phyloP scores from a whole-genome alignment of 1,140 invertebrate species.

The Drosophila insularis region DNA sequence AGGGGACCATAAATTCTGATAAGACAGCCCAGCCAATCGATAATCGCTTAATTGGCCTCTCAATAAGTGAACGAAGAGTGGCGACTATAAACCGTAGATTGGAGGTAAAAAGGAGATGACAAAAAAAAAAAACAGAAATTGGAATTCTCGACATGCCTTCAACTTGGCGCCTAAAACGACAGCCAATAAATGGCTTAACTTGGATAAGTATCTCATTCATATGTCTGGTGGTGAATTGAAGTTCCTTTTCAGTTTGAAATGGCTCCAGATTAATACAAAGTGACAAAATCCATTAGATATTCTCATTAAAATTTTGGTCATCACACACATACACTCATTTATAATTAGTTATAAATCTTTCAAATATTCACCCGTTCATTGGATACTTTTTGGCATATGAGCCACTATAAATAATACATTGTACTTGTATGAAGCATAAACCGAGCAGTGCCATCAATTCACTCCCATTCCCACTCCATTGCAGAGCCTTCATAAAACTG shows the following conservation, averaged over 20 bases:
- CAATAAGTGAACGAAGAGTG: conserved; percentile 12
- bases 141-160: conserved; percentile 12
- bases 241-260: conserved; percentile 2
- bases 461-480: background rate
- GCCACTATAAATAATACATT: conserved; percentile 1
- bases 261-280: background rate
- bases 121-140: conserved; percentile 16
- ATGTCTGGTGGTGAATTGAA: background rate
- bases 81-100: background rate
- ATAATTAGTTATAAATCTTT: conserved; percentile 11
- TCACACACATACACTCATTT: background rate
- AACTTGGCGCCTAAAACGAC: conserved; percentile 11
- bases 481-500: background rate
- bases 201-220: background rate
- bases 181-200: conserved; percentile 19
- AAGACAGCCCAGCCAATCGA: conserved; percentile 35
- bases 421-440: background rate
- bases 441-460: background rate
- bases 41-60: conserved; percentile 57
- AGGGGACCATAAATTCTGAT: conserved; percentile 3
- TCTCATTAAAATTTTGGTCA: conserved; percentile 7
- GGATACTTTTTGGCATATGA: background rate
- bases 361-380: background rate
- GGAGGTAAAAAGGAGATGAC: background rate
- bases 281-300: background rate